Percentiles rank a stretch among this genome's conserved stretches.
These are phyloP conservation scores for Leontocebus nigricollis DNA, from an alignment of 2,797 vertebrate genomes.

Conservation along the genomic window DNA sequence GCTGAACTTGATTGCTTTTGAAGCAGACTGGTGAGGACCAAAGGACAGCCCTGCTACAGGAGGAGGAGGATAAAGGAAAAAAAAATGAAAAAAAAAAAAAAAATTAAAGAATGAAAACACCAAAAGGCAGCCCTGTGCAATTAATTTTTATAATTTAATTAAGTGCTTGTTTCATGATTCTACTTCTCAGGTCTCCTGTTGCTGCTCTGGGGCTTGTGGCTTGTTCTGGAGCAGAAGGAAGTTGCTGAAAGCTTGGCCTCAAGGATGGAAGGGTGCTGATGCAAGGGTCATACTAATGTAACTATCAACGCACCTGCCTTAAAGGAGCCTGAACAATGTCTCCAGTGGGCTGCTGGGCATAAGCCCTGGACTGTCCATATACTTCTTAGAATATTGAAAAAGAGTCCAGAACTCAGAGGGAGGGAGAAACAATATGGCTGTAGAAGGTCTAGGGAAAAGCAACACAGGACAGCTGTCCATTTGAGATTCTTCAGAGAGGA, in stretches of 20 bases:
- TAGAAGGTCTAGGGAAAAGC: constrained; percentile 31
- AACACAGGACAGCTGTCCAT: neutral
- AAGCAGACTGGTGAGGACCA: neutral
- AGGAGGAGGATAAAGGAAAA: neutral
- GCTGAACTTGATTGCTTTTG: neutral
- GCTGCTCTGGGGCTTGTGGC: neutral
- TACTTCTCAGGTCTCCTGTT: neutral
- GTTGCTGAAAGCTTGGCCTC: neutral
- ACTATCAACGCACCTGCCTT: neutral
- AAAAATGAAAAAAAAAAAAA: neutral
- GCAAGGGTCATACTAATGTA: neutral
- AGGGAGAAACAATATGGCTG: neutral
- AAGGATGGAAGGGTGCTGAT: neutral
- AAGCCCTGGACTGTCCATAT: neutral
- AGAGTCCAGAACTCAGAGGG: neutral
- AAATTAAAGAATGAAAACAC: neutral
- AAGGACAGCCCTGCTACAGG: neutral
- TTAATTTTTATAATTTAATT: neutral
- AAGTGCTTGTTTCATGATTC: neutral
- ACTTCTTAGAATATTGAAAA: neutral
- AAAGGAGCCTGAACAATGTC: neutral
- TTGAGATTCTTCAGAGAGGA: neutral
- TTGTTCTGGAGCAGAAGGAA: constrained; percentile 39
- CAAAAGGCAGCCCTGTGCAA: neutral
- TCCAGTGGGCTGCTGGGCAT: neutral